A percentile compares a stretch with the other conserved stretches of the same genome.
Conservation (phyloP, 2,797 vertebrate species). For the Coregonus ussuriensis region DNA sequence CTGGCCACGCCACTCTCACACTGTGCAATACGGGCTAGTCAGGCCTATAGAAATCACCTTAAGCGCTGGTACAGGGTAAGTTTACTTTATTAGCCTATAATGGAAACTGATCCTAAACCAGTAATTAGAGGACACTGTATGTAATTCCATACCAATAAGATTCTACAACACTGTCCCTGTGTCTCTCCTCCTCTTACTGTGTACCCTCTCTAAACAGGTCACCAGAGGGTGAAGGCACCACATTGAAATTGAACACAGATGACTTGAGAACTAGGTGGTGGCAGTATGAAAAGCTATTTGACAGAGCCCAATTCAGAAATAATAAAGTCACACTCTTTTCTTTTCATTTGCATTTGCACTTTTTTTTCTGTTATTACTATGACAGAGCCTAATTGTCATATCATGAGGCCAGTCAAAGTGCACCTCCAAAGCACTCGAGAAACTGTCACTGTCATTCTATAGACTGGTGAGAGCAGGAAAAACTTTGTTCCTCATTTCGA, state of each 20-base stretch:
- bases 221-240: conserved; percentile 11
- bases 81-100: conserved; percentile 40
- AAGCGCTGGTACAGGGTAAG: conserved; percentile 22
- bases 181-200: conserved; percentile 22
- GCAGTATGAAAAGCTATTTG: conserved; percentile 39
- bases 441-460: conserved; percentile 21
- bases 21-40: conserved; percentile 14
- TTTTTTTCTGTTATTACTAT: neutral
- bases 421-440: conserved; percentile 49
- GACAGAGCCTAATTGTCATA: conserved; percentile 49
- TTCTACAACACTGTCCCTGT: conserved; percentile 28
- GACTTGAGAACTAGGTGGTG: conserved; percentile 47
- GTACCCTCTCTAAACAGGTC: conserved; percentile 26
- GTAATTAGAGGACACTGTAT: conserved; percentile 11
- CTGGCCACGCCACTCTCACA: conserved; percentile 8
- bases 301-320: neutral
- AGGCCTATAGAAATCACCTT: conserved; percentile 19
- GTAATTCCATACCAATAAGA: conserved; percentile 12
- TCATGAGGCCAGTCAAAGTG: conserved; percentile 52
- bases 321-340: neutral
- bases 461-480: neutral
- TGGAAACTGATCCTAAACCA: conserved; percentile 8
- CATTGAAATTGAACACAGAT: conserved; percentile 35
- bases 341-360: neutral
- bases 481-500: conserved; percentile 49